Conservation (phyloP, 2,113 vertebrate genomes). For the Alaudala cheleensis region DNA sequence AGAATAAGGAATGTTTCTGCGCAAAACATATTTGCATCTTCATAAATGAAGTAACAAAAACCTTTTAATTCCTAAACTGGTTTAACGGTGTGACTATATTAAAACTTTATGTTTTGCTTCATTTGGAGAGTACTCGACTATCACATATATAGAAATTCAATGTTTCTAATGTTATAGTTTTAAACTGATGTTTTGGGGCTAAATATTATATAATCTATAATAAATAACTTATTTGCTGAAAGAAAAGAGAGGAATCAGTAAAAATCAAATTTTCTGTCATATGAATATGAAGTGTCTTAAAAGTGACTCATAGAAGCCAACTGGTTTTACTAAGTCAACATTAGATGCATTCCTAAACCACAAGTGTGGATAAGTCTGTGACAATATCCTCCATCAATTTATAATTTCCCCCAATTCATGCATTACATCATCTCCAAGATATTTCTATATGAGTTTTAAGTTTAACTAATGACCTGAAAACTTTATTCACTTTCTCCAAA, state of each 20-base stretch:
- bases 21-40: not conserved
- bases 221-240: not conserved
- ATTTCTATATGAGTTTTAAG: conserved; percentile 34
- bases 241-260: not conserved
- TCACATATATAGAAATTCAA: not conserved
- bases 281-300: not conserved
- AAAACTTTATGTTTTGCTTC: not conserved
- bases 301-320: conserved; percentile 52
- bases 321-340: conserved; percentile 36
- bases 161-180: not conserved
- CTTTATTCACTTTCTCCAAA: conserved; percentile 34
- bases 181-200: not conserved
- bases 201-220: not conserved
- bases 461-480: conserved; percentile 32
- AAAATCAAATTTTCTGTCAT: not conserved
- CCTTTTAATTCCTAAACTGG: not conserved
- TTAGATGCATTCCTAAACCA: conserved; percentile 55
- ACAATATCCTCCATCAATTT: conserved; percentile 62
- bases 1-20: not conserved
- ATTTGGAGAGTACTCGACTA: not conserved
- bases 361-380: conserved; percentile 43
- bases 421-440: conserved; percentile 58
- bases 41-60: not conserved
- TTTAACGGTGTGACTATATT: not conserved
- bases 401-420: conserved; percentile 21